These are phyloP conservation scores for Ctenodactylus gundi DNA, from an alignment of 2,113 vertebrate genomes.

Conservation along the genomic window DNA sequence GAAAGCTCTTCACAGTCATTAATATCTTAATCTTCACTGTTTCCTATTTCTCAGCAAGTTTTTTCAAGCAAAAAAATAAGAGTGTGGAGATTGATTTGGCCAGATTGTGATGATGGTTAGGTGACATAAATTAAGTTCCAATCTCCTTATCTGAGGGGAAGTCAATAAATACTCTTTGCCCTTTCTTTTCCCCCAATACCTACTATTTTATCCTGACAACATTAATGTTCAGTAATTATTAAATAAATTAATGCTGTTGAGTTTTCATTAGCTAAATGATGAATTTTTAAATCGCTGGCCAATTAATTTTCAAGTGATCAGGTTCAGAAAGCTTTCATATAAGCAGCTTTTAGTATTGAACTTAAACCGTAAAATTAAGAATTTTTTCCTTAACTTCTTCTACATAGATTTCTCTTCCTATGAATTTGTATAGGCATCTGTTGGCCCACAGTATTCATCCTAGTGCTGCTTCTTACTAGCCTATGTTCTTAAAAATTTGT, in stretches of 20 bases:
- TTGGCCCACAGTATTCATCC: not conserved
- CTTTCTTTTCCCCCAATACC: not conserved
- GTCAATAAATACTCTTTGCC: not conserved
- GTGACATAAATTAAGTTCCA: not conserved
- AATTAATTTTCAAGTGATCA: not conserved
- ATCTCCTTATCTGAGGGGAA: not conserved
- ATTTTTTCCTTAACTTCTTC: not conserved
- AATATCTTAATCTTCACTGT: not conserved
- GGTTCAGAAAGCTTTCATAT: not conserved
- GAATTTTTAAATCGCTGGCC: not conserved
- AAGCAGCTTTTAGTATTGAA: not conserved
- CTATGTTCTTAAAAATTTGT: not conserved
- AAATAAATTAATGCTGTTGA: conserved; percentile 17
- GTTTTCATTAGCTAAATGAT: not conserved
- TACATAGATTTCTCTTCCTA: not conserved
- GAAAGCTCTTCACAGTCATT: not conserved
- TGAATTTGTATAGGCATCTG: not conserved
- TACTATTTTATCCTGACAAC: not conserved
- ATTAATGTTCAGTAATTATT: not conserved
- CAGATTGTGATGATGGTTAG: not conserved
- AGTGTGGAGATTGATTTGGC: not conserved
- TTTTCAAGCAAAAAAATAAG: conserved; percentile 16
- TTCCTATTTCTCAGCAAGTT: not conserved
- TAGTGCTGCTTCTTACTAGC: not conserved
- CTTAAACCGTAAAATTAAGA: not conserved